A percentile compares a stretch with the other conserved stretches of the same genome.
Conservation (phyloP, 2,888 invertebrate genomes). For the Drosophila ustulata region DNA sequence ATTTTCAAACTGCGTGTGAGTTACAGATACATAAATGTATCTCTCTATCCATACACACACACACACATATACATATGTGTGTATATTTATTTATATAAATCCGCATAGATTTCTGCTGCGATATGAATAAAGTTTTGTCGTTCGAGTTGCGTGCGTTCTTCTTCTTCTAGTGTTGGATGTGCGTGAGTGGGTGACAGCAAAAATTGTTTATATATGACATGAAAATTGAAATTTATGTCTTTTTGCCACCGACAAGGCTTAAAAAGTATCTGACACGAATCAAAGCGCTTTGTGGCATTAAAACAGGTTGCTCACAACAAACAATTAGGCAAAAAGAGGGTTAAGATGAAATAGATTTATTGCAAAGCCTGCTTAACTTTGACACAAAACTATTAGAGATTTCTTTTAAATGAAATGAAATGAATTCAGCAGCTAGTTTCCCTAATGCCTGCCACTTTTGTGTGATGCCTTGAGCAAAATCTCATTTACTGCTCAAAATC, state of each 20-base stretch:
- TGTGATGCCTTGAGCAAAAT: not conserved
- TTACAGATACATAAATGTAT: slow-evolving; percentile 12
- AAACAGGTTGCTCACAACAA: slow-evolving; percentile 2
- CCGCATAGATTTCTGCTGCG: slow-evolving; percentile 56
- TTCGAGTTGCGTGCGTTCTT: slow-evolving; percentile 32
- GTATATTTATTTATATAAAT: slow-evolving; percentile 17
- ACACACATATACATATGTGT: not conserved
- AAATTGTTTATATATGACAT: slow-evolving; percentile 77
- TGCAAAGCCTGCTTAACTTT: not conserved
- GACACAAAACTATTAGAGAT: not conserved
- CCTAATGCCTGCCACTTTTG: not conserved
- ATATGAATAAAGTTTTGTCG: slow-evolving; percentile 63
- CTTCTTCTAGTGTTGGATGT: slow-evolving; percentile 5
- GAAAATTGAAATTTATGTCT: slow-evolving; percentile 79
- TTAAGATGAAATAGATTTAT: not conserved
- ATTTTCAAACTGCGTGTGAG: slow-evolving; percentile 66
- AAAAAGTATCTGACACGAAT: slow-evolving; percentile 9
- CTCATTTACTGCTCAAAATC: slow-evolving; percentile 3
- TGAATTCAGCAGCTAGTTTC: not conserved
- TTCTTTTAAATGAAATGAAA: not conserved
- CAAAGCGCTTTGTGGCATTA: slow-evolving; percentile 10
- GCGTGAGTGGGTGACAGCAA: slow-evolving; percentile 53
- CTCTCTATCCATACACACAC: slow-evolving; percentile 18
- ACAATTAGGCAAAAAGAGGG: not conserved
- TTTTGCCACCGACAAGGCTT: slow-evolving; percentile 58